Conservation (phyloP, 2,113 vertebrate species). For the Sminthopsis crassicaudata region DNA sequence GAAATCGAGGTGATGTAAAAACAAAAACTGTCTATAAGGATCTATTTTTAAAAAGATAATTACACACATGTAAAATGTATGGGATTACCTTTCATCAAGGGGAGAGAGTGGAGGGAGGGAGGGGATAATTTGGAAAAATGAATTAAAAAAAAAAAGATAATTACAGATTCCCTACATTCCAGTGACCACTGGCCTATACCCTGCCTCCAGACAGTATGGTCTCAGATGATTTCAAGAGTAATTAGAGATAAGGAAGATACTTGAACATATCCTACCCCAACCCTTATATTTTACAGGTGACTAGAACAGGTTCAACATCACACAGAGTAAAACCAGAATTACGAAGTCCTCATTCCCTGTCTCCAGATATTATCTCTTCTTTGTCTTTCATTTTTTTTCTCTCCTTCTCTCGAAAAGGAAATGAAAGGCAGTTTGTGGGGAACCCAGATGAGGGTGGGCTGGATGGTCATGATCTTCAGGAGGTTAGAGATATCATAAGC, state of each 20-base stretch:
- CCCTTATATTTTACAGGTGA: neutral
- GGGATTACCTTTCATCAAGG: no score
- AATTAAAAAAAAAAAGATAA: neutral
- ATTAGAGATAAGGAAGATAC: neutral
- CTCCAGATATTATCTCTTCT: neutral
- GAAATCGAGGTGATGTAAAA: neutral
- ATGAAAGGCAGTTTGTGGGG: neutral
- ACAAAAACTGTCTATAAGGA: neutral
- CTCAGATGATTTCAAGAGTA: neutral
- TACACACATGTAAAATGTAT: no score
- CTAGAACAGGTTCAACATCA: neutral
- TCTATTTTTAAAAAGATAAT: neutral
- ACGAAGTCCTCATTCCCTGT: neutral
- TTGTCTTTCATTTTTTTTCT: neutral
- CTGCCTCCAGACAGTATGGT: neutral
- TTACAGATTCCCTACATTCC: neutral
- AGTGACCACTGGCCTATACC: neutral
- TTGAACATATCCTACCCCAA: neutral
- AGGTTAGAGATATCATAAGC: neutral
- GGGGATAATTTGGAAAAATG: no score
- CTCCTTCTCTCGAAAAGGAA: neutral
- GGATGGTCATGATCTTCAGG: neutral
- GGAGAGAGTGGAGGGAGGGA: no score
- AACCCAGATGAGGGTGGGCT: neutral
- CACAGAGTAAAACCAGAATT: neutral